phyloP scores from a whole-genome alignment of 1,140 invertebrate genomes.

The Pseudachorutes palmiensis region DNA sequence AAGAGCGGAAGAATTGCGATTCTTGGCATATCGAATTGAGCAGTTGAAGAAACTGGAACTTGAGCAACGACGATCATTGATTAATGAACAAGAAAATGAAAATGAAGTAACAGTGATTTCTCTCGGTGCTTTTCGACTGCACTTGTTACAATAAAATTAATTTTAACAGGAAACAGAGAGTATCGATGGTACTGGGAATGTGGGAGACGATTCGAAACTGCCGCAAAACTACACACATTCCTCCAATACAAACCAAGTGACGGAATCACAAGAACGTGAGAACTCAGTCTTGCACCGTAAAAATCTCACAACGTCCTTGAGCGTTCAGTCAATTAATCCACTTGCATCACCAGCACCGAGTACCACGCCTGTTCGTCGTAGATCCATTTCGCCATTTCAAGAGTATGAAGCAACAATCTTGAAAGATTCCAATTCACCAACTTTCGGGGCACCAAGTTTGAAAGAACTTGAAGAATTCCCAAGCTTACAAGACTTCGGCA shows the following conservation, averaged over 20 bases:
- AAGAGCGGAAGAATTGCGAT: conserved; percentile 56
- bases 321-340: neutral
- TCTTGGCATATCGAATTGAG: conserved; percentile 55
- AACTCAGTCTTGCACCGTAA: neutral
- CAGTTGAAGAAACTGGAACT: conserved; percentile 50
- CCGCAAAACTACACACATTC: no score
- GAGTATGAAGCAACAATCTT: neutral
- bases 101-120: neutral
- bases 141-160: no score
- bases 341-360: conserved; percentile 4
- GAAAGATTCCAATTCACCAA: neutral
- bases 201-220: neutral
- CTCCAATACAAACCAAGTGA: no score
- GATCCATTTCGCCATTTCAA: neutral
- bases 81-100: neutral
- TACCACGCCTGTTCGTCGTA: neutral
- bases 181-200: no score
- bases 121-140: no score
- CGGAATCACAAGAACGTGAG: neutral
- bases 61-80: neutral
- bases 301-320: neutral
- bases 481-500: neutral
- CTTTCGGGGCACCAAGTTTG: no score
- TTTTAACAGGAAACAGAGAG: no score
- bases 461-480: neutral